Base-by-base conservation (phyloP, 1,140 invertebrate genomes). In the Oryctes rhinoceros region DNA sequence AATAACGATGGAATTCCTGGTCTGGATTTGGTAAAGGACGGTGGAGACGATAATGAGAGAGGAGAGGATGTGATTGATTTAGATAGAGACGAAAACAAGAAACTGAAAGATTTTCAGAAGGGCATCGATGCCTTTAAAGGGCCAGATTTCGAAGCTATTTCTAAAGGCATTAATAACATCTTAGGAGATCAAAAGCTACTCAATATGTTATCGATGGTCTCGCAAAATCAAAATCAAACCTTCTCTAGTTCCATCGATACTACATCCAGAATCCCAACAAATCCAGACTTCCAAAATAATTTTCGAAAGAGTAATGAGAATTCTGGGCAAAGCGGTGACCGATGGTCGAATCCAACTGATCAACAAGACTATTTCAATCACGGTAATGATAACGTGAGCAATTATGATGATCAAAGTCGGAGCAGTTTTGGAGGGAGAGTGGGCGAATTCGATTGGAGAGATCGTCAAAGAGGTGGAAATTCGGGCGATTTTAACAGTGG, bases 161-260 rank as follows among this genome's bases (percentile, higher is more conserved):
- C 91, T 4, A 90, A 90, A 84, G 90, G 90, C 20, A 90, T 91
- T 76, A 90, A 90, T 85, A 89, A 87, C 80, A 91, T 91, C 76
- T 84, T 91, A n/a, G 91, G 90, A 0, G 90, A 91, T 88, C 88
- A 89, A 79, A 91, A 91, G 85, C 87, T 91, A 49, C 86, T 91
- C 83, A 90, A 89, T 83, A 91, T 91, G 82, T 85, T 91, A 20
- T 90, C 90, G 15, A 88, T 90, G 87, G 88, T 91, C 62, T 83
- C 85, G 2, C 83, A 87, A 81, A 86, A 83, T 75, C 82, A 85
- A 79, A 83, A 78, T 78, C 76, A 59, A 30, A 9, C 78, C 47
- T 49, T 4, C n/a, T 48, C 35, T 48, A 49, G 11, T 65, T 20
- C 78, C 1, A 59, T 78, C 7, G 24, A 77, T 44, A 80, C 80